Percentiles rank a stretch among this genome's conserved stretches.
phyloP scores from a whole-genome alignment of 2,888 invertebrate genomes.

The Gastrophysa polygoni region DNA sequence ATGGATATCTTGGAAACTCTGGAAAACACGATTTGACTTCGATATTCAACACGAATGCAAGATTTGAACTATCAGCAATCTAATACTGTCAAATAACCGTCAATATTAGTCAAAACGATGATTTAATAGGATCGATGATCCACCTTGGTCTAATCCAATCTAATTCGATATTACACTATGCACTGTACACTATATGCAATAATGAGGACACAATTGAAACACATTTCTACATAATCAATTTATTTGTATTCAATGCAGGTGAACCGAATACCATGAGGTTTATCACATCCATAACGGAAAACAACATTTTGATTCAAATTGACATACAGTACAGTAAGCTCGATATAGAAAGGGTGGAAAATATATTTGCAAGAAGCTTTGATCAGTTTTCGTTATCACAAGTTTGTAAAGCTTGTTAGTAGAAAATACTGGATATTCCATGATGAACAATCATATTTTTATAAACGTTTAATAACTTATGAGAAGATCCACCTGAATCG shows the following conservation, averaged over 20 bases:
- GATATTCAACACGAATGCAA: too few species aligned
- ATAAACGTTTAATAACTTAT: not conserved
- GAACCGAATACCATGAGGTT: constrained; percentile 45
- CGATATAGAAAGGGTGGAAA: constrained; percentile 48
- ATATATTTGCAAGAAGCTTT: constrained; percentile 36
- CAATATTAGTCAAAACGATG: too few species aligned
- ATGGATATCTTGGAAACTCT: too few species aligned
- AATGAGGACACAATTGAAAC: too few species aligned
- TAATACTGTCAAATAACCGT: too few species aligned
- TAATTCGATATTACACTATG: too few species aligned
- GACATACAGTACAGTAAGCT: constrained; percentile 59
- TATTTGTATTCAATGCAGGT: constrained; percentile 31
- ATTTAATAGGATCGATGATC: too few species aligned
- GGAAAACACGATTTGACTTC: too few species aligned
- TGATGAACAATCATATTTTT: not conserved
- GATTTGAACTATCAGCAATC: too few species aligned
- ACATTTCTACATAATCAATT: not conserved
- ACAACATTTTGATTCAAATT: constrained; percentile 53
- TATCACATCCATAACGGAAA: constrained; percentile 47
- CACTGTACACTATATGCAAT: too few species aligned
- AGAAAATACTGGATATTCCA: not conserved
- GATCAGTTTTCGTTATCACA: constrained; percentile 38
- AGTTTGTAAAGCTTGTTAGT: constrained; percentile 14
- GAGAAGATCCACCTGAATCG: not conserved
- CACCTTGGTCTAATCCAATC: too few species aligned